A percentile compares a stretch with the other conserved stretches of the same genome.
Conservation (phyloP, 2,888 invertebrate species). For the Gerris lacustris region DNA sequence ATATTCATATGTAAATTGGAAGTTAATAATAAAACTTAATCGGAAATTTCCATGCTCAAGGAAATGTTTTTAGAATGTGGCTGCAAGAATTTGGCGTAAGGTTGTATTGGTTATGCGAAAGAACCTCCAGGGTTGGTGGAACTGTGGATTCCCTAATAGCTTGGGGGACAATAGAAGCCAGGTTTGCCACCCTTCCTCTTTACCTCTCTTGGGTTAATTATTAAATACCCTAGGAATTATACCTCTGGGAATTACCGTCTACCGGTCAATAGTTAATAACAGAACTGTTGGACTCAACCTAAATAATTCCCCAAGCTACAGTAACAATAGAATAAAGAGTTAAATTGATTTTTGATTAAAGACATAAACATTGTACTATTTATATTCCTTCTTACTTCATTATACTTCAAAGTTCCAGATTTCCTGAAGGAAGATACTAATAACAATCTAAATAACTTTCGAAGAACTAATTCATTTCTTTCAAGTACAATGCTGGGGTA, state of each 20-base stretch:
- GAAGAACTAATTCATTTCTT: too few species aligned
- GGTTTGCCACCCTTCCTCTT: neutral
- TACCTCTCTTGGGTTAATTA: neutral
- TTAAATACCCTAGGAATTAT: constrained; percentile 2
- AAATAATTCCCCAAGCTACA: neutral
- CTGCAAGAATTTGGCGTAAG: neutral
- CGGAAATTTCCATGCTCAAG: too few species aligned
- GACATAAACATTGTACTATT: too few species aligned
- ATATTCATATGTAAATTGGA: too few species aligned
- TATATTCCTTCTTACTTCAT: too few species aligned
- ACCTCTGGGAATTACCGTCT: neutral
- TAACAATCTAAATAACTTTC: too few species aligned
- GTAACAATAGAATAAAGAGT: neutral
- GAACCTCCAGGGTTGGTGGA: neutral
- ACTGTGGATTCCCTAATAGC: neutral
- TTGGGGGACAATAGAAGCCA: neutral
- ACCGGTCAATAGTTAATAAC: constrained; percentile 1
- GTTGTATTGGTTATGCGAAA: neutral
- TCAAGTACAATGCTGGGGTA: too few species aligned
- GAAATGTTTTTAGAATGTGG: too few species aligned
- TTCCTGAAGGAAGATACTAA: too few species aligned
- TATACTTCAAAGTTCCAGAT: too few species aligned
- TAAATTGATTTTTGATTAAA: neutral
- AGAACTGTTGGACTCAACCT: neutral
- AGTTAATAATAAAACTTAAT: too few species aligned